Evolutionary conservation across 1,140 invertebrate species (phyloP).

Genomic region (roundworm (Caenorhabditis elegans)): WBcel235 BX284602.5:8843001-8843500

Average conservation of each 20-base stretch:
- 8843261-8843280: slow-evolving; percentile 67
- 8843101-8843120: no score
- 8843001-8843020: slow-evolving; percentile 60
- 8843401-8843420: no score
- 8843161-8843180: slow-evolving; percentile 68
- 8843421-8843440: no score
- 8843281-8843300: background rate
- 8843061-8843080: no score
- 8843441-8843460: no score
- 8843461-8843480: no score
- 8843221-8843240: slow-evolving; percentile 68
- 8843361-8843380: slow-evolving; percentile 69
- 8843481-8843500: no score
- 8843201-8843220: slow-evolving; percentile 65
- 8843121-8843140: no score
- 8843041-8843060: no score
- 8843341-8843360: slow-evolving; percentile 69
- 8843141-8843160: slow-evolving; percentile 56
- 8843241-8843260: slow-evolving; percentile 68
- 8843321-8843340: slow-evolving; percentile 67
- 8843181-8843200: slow-evolving; percentile 68
- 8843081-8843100: no score
- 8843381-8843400: slow-evolving; percentile 64
- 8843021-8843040: slow-evolving; percentile 59
- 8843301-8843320: slow-evolving; percentile 68